phyloP scores from a whole-genome alignment of 2,888 invertebrate genomes.

The Nephrocerus scutellatus region DNA sequence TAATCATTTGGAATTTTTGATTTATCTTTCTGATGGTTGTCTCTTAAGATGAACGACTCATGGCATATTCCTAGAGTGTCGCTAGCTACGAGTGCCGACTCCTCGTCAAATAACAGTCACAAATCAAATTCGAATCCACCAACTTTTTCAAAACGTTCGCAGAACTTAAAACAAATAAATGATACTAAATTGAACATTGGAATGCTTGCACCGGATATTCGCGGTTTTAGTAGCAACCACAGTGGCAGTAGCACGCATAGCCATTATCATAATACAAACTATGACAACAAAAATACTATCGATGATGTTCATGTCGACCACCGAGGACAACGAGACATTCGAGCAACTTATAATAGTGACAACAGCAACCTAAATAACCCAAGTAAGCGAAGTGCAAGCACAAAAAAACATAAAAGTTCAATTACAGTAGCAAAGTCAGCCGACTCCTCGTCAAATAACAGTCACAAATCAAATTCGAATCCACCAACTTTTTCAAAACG shows the following conservation, averaged over 20 bases:
- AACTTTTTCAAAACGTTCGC: constrained; percentile 23
- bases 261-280: background rate
- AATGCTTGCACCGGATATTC: no score
- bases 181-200: no score
- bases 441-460: constrained; percentile 38
- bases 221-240: no score
- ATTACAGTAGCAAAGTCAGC: constrained; percentile 53
- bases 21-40: constrained; percentile 3
- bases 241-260: constrained; percentile 16
- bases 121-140: constrained; percentile 39
- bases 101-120: constrained; percentile 35
- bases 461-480: constrained; percentile 38
- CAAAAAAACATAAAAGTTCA: constrained; percentile 10
- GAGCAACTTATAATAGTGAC: constrained; percentile 24
- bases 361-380: constrained; percentile 29
- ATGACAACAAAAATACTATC: no score
- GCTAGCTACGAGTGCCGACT: constrained; percentile 48
- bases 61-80: constrained; percentile 84
- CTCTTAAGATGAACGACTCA: constrained; percentile 47
- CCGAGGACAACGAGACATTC: background rate
- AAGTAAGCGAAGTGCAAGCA: constrained; percentile 17
- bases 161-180: constrained; percentile 13
- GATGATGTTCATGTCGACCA: background rate
- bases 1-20: no score
- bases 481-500: constrained; percentile 29